Base-by-base conservation (phyloP, 2,113 vertebrate species). In the Tinamus guttatus region DNA sequence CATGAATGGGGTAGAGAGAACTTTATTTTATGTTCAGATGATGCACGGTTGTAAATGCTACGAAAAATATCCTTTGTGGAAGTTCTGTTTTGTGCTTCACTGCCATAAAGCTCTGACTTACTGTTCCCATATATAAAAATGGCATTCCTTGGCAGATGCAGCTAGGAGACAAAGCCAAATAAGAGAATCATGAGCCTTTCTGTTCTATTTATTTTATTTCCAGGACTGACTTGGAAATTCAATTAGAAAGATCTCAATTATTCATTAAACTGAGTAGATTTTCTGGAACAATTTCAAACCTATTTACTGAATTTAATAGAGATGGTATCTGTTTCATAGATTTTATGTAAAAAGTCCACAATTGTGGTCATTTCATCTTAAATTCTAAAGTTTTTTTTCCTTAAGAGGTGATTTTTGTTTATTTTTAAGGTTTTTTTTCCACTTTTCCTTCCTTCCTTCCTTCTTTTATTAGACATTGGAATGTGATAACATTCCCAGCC, bases 241-340 rank as follows among this genome's bases (percentile, higher is more conserved):
- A 27, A 49, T 62, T 63, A 58, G 59, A 41, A 85, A 47, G 25
- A 77, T 47, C 63, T 92, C 11, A n/a, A 11, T 71, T 89, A 74
- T 91, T 93, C 22, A 49, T 86, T 92, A 52, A 86, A 81, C 82
- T 22, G 49, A 92, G 69, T 79, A 54, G 85, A 34, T 85, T 80
- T 86, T 87, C 62, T 65, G 77, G 78, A 95, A 84, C n/a, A 47
- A 73, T 78, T 95, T 93, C 82, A 86, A 27, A 79, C 58, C 49
- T 76, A 56, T 90, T 91, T 88, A 36, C 1, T 9, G 62, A 92
- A 76, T 45, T 76, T 69, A 75, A 34, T 63, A 60, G 82, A 90
- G 47, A 62, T 84, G 43, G 12, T 92, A 64, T 81, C 84, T 75
- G 25, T 63, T 90, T 90, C 52, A 54, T 52, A 87, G 18, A 13